These are phyloP conservation scores for Pilophorus perplexus DNA, from an alignment of 2,888 invertebrate genomes.

Conservation along the genomic window DNA sequence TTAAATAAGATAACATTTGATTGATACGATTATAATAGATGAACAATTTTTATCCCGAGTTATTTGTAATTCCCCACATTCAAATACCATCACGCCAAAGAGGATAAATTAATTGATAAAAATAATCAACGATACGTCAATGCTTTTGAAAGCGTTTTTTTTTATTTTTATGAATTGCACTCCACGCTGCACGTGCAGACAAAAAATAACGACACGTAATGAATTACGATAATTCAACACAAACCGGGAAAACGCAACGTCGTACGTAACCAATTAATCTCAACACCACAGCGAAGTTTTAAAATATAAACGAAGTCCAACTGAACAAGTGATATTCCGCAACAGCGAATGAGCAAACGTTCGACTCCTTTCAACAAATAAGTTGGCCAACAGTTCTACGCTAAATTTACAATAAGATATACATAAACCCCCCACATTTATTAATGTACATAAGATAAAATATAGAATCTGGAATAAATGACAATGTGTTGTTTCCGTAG, in stretches of 20 bases:
- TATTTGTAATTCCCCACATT: not conserved
- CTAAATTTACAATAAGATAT: not conserved
- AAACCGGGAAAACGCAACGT: no score
- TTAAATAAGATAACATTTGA: slow-evolving; percentile 30
- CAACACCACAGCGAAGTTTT: not conserved
- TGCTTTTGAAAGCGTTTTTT: not conserved
- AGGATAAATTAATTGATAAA: not conserved
- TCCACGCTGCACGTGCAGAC: slow-evolving; percentile 4
- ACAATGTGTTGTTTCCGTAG: no score
- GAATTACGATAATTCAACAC: no score
- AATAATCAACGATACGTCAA: not conserved
- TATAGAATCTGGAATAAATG: no score
- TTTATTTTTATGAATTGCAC: not conserved
- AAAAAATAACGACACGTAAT: slow-evolving; percentile 2
- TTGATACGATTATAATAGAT: slow-evolving; percentile 12
- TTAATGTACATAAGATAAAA: not conserved
- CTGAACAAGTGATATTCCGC: not conserved
- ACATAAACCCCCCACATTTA: not conserved
- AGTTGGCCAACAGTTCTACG: not conserved
- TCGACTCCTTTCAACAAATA: not conserved
- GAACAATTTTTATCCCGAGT: slow-evolving; percentile 3
- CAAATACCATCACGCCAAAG: not conserved
- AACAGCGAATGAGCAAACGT: not conserved
- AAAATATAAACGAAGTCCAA: not conserved
- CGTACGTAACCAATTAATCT: not conserved